Evolutionary conservation across 2,888 invertebrate species (phyloP), one percentile per base, ranked within the genome.

Genomic region (Cremastinae sp.): DNA sequence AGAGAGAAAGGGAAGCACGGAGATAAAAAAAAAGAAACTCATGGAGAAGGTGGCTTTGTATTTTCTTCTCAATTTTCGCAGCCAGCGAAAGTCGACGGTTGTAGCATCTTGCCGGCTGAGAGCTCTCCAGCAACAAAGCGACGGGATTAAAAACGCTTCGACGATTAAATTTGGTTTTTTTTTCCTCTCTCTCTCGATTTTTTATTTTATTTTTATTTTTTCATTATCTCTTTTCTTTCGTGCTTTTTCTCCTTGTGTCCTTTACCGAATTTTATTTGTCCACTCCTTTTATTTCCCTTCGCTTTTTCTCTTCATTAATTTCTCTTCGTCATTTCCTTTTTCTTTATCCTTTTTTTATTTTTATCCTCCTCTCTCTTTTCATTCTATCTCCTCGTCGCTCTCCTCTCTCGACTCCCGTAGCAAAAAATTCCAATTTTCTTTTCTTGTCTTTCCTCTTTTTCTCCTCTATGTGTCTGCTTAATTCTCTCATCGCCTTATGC

Each of bases 61-160:
- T 68, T 55, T 64, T 75, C 65, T 71, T 65, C 59, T 61, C 47
- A 55, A 56, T 47, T 66, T 74, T 59, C 61, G 14, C 35, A 10
- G 45, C 22, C 28, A 71, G 71, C 55, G 45, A 59, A 69, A 73
- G 70, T 64, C 70, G 20, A 65, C 59, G 70, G 39, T 59, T 47
- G 47, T 53, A 51, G 51, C 68, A 58, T 53, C 62, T 61, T 59
- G 53, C 41, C 43, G 56, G 39, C 66, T n/a, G n/a, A n/a, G 14
- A 18, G 49, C 68, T 65, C 45, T 58, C 68, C 61, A 47, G 64
- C 53, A 62, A 69, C 73, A 76, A 76, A 76, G 76, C 68, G 62
- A 69, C 47, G 58, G 73, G 69, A 73, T 76, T 69, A 73, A 76
- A 76, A 76, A 73, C 73, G 76, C 61, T 73, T 62, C 73, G 64